These are phyloP conservation scores for Meriones psammophilus DNA, from an alignment of 2,797 vertebrate species.

Conservation along the genomic window DNA sequence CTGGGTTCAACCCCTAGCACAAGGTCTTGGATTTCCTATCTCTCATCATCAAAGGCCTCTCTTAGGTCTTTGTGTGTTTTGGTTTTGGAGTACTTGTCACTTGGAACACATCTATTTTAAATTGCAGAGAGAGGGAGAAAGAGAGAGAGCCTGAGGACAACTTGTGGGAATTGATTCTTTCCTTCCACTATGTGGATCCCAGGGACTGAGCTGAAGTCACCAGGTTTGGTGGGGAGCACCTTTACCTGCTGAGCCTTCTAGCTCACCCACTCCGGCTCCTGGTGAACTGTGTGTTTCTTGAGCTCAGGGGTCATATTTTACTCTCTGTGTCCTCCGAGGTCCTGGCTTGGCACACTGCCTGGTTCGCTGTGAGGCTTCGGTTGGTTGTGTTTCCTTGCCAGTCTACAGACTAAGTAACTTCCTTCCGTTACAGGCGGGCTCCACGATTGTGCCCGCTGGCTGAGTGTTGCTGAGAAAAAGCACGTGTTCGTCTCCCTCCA, in stretches of 20 bases:
- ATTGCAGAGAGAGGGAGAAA: too few relatives aligned
- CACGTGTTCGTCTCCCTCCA: neutral
- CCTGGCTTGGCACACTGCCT: neutral
- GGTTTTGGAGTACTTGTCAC: neutral
- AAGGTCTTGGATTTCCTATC: neutral
- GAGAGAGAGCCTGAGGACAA: neutral
- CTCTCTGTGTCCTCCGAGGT: neutral
- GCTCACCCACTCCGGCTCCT: too few relatives aligned
- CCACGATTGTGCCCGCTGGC: neutral
- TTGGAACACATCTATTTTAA: neutral
- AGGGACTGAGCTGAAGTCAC: too few relatives aligned
- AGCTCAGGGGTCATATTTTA: neutral
- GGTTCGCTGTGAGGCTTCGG: neutral
- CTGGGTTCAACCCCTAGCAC: neutral
- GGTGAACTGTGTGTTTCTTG: neutral
- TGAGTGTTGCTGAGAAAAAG: neutral
- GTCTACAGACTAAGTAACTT: neutral
- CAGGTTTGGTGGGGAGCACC: neutral
- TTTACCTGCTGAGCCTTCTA: neutral
- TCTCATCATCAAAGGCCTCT: neutral
- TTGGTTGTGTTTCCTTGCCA: neutral
- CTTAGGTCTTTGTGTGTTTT: neutral
- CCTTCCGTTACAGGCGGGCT: neutral
- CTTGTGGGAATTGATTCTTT: neutral
- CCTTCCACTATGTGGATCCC: too few relatives aligned